Conservation (phyloP, 1,140 invertebrate species). For the Brachionus calyciflorus region DNA sequence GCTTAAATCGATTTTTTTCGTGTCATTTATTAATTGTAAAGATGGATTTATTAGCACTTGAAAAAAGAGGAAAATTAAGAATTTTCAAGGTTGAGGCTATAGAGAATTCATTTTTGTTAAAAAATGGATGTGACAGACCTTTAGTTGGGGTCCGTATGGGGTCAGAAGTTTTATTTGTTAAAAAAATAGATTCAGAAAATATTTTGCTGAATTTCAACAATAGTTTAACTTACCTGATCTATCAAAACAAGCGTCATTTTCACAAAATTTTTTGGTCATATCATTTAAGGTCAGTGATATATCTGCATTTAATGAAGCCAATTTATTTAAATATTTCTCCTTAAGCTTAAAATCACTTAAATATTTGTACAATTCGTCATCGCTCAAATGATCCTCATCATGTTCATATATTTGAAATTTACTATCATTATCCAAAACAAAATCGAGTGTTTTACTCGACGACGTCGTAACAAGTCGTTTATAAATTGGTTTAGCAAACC, state of each 20-base stretch:
- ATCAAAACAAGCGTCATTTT: background rate
- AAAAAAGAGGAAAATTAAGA: background rate
- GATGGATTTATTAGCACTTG: background rate
- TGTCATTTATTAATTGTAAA: background rate
- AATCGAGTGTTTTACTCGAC: background rate
- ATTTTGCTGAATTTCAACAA: too few species aligned
- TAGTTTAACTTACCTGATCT: background rate
- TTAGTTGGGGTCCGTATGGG: too few species aligned
- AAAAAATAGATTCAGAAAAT: too few species aligned
- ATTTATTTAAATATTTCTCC: conserved; percentile 34
- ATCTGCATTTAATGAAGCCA: background rate
- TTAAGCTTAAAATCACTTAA: conserved; percentile 32
- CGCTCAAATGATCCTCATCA: conserved; percentile 33
- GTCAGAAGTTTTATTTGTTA: too few species aligned
- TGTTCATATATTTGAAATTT: conserved; percentile 44
- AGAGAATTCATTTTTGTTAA: too few species aligned
- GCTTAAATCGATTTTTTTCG: background rate
- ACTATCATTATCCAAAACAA: conserved; percentile 12
- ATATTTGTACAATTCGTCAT: conserved; percentile 18
- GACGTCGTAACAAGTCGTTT: conserved; percentile 2
- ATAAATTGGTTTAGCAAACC: conserved; percentile 29
- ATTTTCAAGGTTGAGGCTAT: too few species aligned
- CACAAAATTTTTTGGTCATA: background rate
- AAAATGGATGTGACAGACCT: too few species aligned
- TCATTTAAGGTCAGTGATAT: background rate